phyloP scores from a whole-genome alignment of 2,797 vertebrate genomes.

The Paedocypris micromegethes region DNA sequence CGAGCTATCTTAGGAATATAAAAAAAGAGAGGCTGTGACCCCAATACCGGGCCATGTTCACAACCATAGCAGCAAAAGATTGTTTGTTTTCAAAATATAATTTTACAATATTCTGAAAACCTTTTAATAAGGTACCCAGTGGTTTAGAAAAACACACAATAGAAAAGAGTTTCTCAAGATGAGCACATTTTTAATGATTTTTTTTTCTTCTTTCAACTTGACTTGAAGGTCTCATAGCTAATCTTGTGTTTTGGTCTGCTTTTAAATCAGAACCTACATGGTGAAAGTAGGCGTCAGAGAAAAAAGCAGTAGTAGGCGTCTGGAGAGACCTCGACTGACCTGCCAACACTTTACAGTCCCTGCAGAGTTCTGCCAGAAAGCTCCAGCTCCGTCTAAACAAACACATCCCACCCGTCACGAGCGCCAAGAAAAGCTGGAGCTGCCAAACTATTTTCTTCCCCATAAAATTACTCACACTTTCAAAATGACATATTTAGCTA shows the following conservation, averaged over 20 bases:
- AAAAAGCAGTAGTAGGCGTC: conserved; percentile 51
- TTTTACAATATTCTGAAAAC: not conserved
- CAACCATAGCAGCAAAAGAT: conserved; percentile 6
- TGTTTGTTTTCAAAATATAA: not conserved
- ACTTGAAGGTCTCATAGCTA: conserved; percentile 37
- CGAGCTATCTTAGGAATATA: conserved; percentile 11
- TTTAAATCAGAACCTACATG: conserved; percentile 45
- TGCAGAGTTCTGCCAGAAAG: conserved; percentile 44
- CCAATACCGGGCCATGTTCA: not conserved
- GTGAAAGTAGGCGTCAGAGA: conserved; percentile 50
- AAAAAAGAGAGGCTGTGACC: conserved; percentile 11
- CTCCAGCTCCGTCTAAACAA: conserved; percentile 37
- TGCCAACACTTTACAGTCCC: conserved; percentile 50
- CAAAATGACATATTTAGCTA: too few relatives aligned
- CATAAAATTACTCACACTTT: conserved; percentile 29
- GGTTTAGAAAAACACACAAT: conserved; percentile 4
- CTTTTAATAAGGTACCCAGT: not conserved
- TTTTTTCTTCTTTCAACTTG: conserved; percentile 6
- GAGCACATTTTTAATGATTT: conserved; percentile 9
- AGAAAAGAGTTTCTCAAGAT: conserved; percentile 14
- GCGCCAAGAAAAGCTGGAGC: conserved; percentile 30
- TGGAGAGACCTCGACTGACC: conserved; percentile 56
- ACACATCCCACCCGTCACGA: conserved; percentile 42
- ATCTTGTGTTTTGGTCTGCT: conserved; percentile 48
- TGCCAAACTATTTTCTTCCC: conserved; percentile 22